These are phyloP conservation scores for Drosophila rellima DNA, from an alignment of 2,888 invertebrate genomes.

Conservation along the genomic window DNA sequence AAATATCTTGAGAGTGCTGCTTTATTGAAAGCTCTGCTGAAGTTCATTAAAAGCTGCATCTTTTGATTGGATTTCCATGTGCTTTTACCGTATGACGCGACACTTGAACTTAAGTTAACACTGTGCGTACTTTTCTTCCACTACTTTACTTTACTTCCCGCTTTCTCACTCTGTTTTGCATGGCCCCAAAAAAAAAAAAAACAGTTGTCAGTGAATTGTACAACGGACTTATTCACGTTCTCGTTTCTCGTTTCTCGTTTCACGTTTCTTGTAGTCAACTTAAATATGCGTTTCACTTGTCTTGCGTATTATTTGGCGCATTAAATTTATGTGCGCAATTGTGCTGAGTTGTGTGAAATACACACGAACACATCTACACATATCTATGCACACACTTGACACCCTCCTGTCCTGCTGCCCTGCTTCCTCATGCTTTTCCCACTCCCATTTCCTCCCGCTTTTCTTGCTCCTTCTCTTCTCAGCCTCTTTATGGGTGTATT, in stretches of 20 bases:
- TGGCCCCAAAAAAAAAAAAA: neutral
- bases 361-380: neutral
- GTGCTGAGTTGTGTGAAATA: conserved; percentile 73
- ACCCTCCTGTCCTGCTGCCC: neutral
- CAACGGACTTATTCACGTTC: neutral
- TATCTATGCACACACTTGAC: neutral
- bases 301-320: conserved; percentile 78
- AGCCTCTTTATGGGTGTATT: conserved; percentile 45
- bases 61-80: neutral
- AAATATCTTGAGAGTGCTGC: too few species aligned
- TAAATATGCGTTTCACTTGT: conserved; percentile 67
- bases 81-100: neutral
- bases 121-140: neutral
- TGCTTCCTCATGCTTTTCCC: too few species aligned
- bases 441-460: neutral
- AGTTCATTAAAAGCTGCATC: neutral
- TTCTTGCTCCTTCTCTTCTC: neutral
- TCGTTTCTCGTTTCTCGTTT: neutral
- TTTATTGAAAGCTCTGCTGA: neutral
- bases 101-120: neutral
- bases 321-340: conserved; percentile 81
- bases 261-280: conserved; percentile 39
- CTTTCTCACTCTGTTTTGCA: neutral
- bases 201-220: conserved; percentile 21
- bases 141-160: neutral